These are phyloP conservation scores for Thera britannica DNA, from an alignment of 2,888 invertebrate genomes.

Conservation along the genomic window DNA sequence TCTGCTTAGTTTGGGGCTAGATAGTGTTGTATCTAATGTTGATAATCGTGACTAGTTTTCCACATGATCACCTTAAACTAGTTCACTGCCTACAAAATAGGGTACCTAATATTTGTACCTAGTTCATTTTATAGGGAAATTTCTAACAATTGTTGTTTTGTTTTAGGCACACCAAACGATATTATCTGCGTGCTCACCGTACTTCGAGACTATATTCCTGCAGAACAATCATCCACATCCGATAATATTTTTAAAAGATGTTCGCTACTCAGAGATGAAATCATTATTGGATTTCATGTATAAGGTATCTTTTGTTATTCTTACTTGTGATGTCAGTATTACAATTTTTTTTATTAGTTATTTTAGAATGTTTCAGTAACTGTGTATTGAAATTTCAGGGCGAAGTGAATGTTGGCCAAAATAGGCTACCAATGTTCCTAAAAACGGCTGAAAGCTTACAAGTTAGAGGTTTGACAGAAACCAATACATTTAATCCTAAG, in stretches of 20 bases:
- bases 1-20: no score
- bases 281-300: conserved; percentile 97
- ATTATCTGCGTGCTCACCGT: conserved; percentile 96
- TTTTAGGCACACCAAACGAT: conserved; percentile 96
- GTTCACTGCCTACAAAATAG: no score
- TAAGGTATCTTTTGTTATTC: conserved; percentile 83
- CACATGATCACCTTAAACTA: no score
- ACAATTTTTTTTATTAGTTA: conserved; percentile 7
- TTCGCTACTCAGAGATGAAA: conserved; percentile 94
- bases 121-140: background rate
- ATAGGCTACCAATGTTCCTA: conserved; percentile 94
- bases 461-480: conserved; percentile 94
- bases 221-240: conserved; percentile 96
- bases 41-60: no score
- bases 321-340: conserved; percentile 23
- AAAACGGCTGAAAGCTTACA: conserved; percentile 96
- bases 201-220: conserved; percentile 96
- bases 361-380: conserved; percentile 3
- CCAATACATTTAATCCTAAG: conserved; percentile 87
- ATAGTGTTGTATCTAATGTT: no score
- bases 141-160: conserved; percentile 46
- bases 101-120: no score
- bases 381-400: conserved; percentile 73
- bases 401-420: conserved; percentile 96
- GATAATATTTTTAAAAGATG: conserved; percentile 96